Evolutionary conservation across 1,140 invertebrate species (phyloP).

Genomic region (Aplysia californica): DNA sequence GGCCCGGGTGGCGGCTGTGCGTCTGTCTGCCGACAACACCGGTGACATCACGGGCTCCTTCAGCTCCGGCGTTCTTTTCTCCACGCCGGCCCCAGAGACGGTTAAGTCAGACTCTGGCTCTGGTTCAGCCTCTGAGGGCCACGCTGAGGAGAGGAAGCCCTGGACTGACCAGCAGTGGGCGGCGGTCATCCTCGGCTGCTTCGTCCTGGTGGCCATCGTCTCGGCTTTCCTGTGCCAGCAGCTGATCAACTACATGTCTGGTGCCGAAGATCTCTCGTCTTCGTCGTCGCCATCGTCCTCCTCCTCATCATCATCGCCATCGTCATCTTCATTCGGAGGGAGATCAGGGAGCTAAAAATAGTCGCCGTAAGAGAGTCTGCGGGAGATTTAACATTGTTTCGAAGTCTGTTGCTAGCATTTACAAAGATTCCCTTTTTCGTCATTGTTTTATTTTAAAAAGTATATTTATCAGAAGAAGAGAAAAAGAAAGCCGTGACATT

Average conservation of each 20-base stretch:
- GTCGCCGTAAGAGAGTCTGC: too few species aligned
- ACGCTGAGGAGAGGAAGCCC: constrained; percentile 63
- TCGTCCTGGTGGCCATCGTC: constrained; percentile 75
- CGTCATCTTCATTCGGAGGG: not conserved
- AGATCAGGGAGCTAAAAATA: too few species aligned
- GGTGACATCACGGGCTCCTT: constrained; percentile 75
- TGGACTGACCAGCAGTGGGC: constrained; percentile 77
- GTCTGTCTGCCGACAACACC: constrained; percentile 68
- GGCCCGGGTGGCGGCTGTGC: constrained; percentile 79
- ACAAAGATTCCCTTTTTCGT: too few species aligned
- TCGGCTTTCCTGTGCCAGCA: constrained; percentile 74
- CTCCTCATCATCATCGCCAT: not conserved
- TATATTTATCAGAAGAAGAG: too few species aligned
- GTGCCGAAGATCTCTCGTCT: not conserved
- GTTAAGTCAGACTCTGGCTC: constrained; percentile 31
- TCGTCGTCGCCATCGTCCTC: not conserved
- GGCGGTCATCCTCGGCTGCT: constrained; percentile 73
- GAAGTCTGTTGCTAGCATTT: too few species aligned
- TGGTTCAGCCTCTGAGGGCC: constrained; percentile 12
- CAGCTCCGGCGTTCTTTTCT: constrained; percentile 73
- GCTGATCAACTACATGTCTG: constrained; percentile 55
- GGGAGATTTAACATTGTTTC: too few species aligned
- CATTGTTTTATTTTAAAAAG: too few species aligned
- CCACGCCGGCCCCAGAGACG: constrained; percentile 64
- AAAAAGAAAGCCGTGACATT: too few species aligned